Base-by-base conservation (phyloP, 2,888 invertebrate species). In the Allolobophora icterica region DNA sequence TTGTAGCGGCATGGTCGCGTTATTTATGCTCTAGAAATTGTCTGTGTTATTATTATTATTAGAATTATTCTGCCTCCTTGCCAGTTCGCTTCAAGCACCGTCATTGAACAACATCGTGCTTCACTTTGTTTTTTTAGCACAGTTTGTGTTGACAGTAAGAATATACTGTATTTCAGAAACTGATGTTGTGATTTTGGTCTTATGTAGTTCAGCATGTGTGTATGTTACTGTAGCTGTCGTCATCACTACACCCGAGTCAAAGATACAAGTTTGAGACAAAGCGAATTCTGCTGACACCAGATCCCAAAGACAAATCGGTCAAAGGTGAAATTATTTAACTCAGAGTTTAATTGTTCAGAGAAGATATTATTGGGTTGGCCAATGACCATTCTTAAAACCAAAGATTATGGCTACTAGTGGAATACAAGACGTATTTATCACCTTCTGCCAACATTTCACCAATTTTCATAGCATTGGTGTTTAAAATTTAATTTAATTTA, bases 241-340 rank as follows among this genome's bases (percentile, higher is more conserved):
- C 52, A 33, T 87, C 89, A 17, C 90, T 90, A 19, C 40, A 90
- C 30, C 45, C 34, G 45, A 91, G 45, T 21, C 90, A 90, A 35
- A 92, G 94, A 92, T 96, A 96, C 94, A 94, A 94, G 91, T 96
- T 96, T 94, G 95, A 96, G 87, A 96, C 96, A 58, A 96, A 96
- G 93, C 94, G 96, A 91, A 96, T 96, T 91, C 94, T 96, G 91
- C 94, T 96, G 89, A 96, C 96, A 13, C 94, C 96, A 91, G 96
- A 96, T 92, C 96, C 96, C 24, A 96, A 96, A 93, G 96, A 96
- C 93, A 95, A 95, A 92, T 95, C 95, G 83, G 95, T 96, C 91
- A 96, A 96, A 94, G 96, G 96, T 95, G 3, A 40, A 4, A 89
- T 89, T 19, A 89, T 40, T 30, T 89, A 89, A 30, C 34, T 40